phyloP scores from a whole-genome alignment of 2,888 invertebrate species.

The Agriopis marginaria region DNA sequence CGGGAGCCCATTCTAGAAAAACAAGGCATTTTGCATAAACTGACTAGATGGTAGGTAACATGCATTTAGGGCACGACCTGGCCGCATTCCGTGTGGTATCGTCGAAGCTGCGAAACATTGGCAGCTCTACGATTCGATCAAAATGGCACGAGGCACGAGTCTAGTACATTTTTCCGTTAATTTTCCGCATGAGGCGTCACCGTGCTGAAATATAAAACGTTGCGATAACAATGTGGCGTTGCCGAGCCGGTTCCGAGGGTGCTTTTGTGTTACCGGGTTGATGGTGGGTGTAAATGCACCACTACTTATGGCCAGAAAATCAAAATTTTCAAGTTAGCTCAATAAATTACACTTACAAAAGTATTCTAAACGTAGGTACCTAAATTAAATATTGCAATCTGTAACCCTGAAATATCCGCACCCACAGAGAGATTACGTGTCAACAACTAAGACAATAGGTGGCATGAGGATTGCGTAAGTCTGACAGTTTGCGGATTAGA shows the following conservation, averaged over 20 bases:
- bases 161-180: conserved; percentile 65
- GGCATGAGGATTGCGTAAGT: conserved; percentile 56
- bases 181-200: conserved; percentile 51
- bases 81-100: conserved; percentile 49
- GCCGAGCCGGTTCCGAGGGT: conserved; percentile 40
- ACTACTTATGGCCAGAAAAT: too few relatives aligned
- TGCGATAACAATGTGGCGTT: conserved; percentile 37
- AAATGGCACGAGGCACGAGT: conserved; percentile 52
- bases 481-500: conserved; percentile 54
- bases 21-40: conserved; percentile 21
- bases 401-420: conserved; percentile 26
- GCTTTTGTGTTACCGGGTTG: conserved; percentile 43
- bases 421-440: conserved; percentile 27
- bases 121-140: conserved; percentile 28
- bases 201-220: conserved; percentile 41
- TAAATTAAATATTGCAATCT: conserved; percentile 23
- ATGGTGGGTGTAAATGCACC: conserved; percentile 5
- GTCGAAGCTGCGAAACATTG: conserved; percentile 31
- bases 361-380: neutral
- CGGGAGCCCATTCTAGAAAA: conserved; percentile 23
- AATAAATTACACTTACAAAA: neutral
- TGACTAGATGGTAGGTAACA: conserved; percentile 9
- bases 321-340: neutral
- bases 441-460: conserved; percentile 37
- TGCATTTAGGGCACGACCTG: conserved; percentile 53